Percentiles rank a stretch among this genome's conserved stretches.
These are phyloP conservation scores for Adelosebastes latens DNA, from an alignment of 2,797 vertebrate species.

Conservation along the genomic window DNA sequence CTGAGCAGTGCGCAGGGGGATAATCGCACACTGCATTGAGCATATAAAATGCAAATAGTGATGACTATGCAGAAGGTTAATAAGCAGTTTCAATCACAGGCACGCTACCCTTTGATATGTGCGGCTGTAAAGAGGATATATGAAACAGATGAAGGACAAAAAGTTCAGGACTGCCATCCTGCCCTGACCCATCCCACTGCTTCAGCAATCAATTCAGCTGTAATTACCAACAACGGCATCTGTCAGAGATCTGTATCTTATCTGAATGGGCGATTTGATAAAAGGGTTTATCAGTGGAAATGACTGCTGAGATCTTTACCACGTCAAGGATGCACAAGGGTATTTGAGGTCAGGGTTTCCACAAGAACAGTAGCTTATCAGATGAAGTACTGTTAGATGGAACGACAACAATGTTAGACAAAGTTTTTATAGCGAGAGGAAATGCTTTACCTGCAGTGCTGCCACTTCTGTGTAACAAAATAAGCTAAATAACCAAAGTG, in stretches of 20 bases:
- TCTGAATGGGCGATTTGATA: constrained; percentile 73
- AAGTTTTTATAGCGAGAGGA: constrained; percentile 6
- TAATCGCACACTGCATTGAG: neutral
- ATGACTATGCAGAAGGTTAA: constrained; percentile 26
- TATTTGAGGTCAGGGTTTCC: constrained; percentile 60
- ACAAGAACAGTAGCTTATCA: constrained; percentile 55
- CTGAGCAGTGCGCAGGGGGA: neutral
- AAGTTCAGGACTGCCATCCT: constrained; percentile 33
- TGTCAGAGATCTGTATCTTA: constrained; percentile 79
- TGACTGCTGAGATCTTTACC: constrained; percentile 70
- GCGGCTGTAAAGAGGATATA: neutral
- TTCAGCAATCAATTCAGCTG: constrained; percentile 71
- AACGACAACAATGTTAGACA: constrained; percentile 8
- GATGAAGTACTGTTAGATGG: constrained; percentile 29
- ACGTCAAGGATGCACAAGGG: constrained; percentile 75
- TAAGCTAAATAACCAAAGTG: neutral
- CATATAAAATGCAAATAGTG: constrained; percentile 16
- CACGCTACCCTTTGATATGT: constrained; percentile 20
- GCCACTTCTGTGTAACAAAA: neutral
- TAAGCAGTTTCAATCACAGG: constrained; percentile 22
- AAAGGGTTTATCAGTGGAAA: constrained; percentile 75
- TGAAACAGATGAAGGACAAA: constrained; percentile 63
- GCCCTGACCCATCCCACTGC: constrained; percentile 38
- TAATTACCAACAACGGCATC: constrained; percentile 75
- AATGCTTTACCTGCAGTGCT: neutral